Evolutionary conservation across 2,888 invertebrate species (phyloP).

Genomic region (Perdita meconis): DNA sequence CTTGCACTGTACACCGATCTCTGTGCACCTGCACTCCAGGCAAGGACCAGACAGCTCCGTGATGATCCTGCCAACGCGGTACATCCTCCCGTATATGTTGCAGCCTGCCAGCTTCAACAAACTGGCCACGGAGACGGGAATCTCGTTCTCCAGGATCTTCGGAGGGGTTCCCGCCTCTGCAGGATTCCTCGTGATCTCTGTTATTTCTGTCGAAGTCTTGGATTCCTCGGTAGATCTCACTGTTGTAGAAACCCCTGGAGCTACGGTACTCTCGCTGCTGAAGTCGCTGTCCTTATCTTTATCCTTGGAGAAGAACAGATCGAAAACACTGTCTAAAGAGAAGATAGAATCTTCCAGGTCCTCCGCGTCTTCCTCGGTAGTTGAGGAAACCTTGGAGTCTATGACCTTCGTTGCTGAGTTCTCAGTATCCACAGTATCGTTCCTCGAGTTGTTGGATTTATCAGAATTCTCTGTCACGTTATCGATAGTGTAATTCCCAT

Average conservation of each 20-base stretch:
- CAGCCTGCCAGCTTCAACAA: conserved; percentile 93
- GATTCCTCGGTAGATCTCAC: conserved; percentile 16
- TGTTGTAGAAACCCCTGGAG: not conserved
- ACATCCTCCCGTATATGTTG: conserved; percentile 95
- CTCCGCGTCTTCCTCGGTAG: conserved; percentile 63
- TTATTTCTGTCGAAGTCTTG: not conserved
- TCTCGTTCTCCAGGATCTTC: conserved; percentile 72
- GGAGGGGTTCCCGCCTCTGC: conserved; percentile 59
- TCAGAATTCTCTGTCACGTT: not conserved
- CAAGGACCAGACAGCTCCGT: conserved; percentile 93
- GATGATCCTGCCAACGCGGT: conserved; percentile 92
- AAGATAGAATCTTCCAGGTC: conserved; percentile 84
- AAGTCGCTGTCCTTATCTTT: conserved; percentile 73
- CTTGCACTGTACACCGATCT: conserved; percentile 93
- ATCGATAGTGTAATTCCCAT: conserved; percentile 6
- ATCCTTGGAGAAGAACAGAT: conserved; percentile 85
- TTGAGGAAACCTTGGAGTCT: conserved; percentile 3
- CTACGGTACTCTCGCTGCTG: conserved; percentile 46
- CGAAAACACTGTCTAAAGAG: conserved; percentile 87
- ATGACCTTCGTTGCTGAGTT: not conserved
- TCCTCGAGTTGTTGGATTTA: conserved; percentile 20
- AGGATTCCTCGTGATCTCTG: conserved; percentile 28
- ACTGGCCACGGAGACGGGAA: conserved; percentile 84
- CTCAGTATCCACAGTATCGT: not conserved
- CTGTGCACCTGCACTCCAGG: conserved; percentile 94